Evolutionary conservation across 1,140 invertebrate genomes (phyloP), one percentile per base, ranked within the genome.

Genomic region (Trypoxylus dichotomus): DNA sequence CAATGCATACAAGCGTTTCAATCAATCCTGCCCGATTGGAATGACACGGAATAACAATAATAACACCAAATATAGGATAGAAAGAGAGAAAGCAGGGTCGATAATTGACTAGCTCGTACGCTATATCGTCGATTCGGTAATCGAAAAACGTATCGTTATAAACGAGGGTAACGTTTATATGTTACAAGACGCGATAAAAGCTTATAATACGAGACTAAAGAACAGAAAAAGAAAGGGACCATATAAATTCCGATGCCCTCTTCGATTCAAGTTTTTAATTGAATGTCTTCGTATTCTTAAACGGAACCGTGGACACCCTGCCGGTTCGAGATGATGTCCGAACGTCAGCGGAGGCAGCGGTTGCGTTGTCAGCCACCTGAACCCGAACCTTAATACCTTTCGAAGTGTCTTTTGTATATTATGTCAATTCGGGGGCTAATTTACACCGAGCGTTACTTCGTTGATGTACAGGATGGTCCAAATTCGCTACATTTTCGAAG

Each of bases 181-280:
- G 43, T 54, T n/a, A 54, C 2, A 37, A 37, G 32, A 54, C 1
- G 47, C 15, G 6, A 54, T 54, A 54, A 54, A 54, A 54, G 47
- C 15, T n/a, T 19, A 54, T 54, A 54, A 54, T 54, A 54, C 15
- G 15, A 1, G 47, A 6, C 47, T 6, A 37, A 37, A 37, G 32
- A 37, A 37, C 32, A 37, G 32, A 37, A 37, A 37, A 37, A 37
- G 32, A 37, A 37, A 19, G 6, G 47, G 19, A 54, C 47, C 19
- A 54, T 19, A 54, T 54, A 54, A 54, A 54, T 54, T 54, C 47
- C 47, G 15, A n/a, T 54, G 47, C 13, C 47, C 19, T 19, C 47
- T 54, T 54, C 47, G 47, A 54, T 54, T 54, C 47, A 54, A 54
- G 47, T n/a, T 54, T 54, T 54, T 54, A 54, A 54, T 54, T 54